These are phyloP conservation scores for Callithrix jacchus DNA, from an alignment of 2,113 vertebrate genomes.

Conservation along the genomic window DNA sequence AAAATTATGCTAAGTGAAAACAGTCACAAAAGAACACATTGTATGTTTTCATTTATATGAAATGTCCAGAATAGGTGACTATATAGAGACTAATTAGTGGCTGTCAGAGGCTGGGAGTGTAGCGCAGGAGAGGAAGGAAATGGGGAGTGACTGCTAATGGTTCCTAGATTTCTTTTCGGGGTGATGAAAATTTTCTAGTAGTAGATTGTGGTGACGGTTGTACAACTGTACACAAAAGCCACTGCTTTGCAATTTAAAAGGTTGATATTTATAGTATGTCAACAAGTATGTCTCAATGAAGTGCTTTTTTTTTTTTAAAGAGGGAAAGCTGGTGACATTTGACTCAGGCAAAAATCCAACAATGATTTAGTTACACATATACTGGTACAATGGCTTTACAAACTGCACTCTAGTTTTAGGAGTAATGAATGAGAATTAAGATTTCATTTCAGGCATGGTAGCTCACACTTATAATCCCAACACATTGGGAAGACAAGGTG, in stretches of 20 bases:
- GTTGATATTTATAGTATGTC: neutral
- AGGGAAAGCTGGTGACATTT: neutral
- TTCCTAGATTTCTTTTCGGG: neutral
- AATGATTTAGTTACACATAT: neutral
- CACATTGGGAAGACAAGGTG: no score
- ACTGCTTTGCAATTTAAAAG: neutral
- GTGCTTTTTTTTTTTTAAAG: neutral
- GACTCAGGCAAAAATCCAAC: neutral
- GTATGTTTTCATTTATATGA: neutral
- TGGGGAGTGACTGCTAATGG: neutral
- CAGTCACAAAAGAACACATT: neutral
- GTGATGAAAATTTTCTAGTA: constrained; percentile 10
- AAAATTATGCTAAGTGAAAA: constrained; percentile 16
- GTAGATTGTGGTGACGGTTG: neutral
- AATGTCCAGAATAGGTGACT: neutral
- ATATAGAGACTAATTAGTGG: neutral
- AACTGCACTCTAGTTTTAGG: neutral
- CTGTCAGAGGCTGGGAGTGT: neutral
- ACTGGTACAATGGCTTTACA: neutral
- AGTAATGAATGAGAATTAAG: neutral
- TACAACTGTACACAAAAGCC: neutral
- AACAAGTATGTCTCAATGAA: neutral
- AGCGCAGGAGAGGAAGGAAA: neutral
- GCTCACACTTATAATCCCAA: no score
- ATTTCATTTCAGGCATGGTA: neutral